Evolutionary conservation across 2,113 vertebrate genomes (phyloP), one percentile per base, ranked within the genome.

Genomic region (Oreochromis niloticus): DNA sequence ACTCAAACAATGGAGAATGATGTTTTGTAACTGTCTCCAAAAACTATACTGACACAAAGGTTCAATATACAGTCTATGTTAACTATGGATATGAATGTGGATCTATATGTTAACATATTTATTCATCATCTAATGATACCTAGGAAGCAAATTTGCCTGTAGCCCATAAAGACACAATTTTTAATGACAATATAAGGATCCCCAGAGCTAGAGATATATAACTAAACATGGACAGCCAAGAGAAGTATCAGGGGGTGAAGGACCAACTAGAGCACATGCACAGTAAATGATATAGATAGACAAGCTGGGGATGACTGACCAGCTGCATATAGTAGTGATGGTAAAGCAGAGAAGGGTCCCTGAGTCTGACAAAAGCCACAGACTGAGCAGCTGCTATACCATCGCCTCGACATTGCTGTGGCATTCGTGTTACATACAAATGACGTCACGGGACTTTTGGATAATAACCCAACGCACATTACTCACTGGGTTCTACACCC

Each of bases 181-280:
- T 36, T 66, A 36, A 66, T 36, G 61, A 39, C 32, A 66, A 66
- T 0, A 66, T 0, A 0, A 36, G 61, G 61, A 32, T 66, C 17
- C 17, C 10, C 10, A 66, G 17, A 66, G 4, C 61, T 1, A 1
- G 6, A 66, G 32, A 66, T 66, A 7, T 36, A n/a, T 66, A 66
- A n/a, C 32, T n/a, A 66, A 66, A 66, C 61, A 66, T 66, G 61
- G 61, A 66, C 61, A 66, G 61, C 61, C 6, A 66, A 66, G 17
- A 36, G 1, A 7, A 66, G 59, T 36, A 63, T 66, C 61, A 36
- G 61, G 17, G 10, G 4, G 17, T 36, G 61, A 66, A 36, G 32
- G 61, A 66, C 32, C 61, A 36, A n/a, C 32, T n/a, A 61, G 59
- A 61, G 59, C 59, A 19, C 59, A 63, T 41, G 39, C 10, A 41